Evolutionary conservation across 37 sponge, comb jelly and placozoan species (phyloP).

Genomic region (Aplysina aerophoba): DNA sequence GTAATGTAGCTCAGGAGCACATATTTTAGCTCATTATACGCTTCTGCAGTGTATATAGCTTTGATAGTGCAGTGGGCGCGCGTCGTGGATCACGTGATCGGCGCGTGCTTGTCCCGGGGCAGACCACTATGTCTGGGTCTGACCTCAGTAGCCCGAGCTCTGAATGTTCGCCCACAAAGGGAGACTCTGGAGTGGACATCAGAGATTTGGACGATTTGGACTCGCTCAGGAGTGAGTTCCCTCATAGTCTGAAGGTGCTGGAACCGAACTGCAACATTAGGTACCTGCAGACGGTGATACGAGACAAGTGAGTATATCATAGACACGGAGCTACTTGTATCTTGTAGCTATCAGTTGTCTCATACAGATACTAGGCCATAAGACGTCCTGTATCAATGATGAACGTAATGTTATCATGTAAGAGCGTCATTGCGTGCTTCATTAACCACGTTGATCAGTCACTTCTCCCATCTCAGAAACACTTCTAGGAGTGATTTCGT

Average conservation of each 20-base stretch:
- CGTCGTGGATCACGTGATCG: no score
- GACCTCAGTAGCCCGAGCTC: background rate
- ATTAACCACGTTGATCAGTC: background rate
- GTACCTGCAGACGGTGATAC: constrained; percentile 76
- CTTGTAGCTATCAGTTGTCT: no score
- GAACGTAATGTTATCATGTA: no score
- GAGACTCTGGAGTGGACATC: background rate
- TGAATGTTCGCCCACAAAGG: constrained; percentile 1
- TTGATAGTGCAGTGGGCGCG: no score
- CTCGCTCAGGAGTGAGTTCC: background rate
- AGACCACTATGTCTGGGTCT: background rate
- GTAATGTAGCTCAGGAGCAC: no score
- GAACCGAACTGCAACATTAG: constrained; percentile 69
- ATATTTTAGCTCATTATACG: no score
- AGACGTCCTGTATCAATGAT: no score
- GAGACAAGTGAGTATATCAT: constrained; percentile 67
- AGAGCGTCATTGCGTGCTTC: no score
- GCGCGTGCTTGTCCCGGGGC: no score
- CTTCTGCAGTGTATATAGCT: no score
- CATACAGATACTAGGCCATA: no score
- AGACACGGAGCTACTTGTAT: no score
- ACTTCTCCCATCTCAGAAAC: constrained; percentile 34
- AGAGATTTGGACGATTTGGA: background rate
- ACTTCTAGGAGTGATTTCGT: constrained; percentile 83
- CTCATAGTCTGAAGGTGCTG: constrained; percentile 51